Evolutionary conservation across 2,113 vertebrate genomes (phyloP).

Genomic region (Pterocles gutturalis): DNA sequence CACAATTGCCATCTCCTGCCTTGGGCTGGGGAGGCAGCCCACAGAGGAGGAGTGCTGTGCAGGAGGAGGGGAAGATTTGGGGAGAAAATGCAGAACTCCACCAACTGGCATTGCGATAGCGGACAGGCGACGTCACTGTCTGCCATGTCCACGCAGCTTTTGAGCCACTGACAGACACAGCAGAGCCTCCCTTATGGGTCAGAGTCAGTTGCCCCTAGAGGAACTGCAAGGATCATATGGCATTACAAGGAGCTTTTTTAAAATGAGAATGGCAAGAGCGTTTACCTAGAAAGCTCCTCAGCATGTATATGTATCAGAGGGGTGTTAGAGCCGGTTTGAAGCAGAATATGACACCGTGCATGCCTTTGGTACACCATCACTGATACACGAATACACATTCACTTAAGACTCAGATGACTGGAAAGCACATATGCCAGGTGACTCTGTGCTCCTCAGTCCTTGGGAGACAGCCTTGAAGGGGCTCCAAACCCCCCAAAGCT

Average conservation of each 20-base stretch:
- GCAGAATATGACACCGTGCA: neutral
- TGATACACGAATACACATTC: neutral
- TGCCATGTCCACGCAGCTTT: neutral
- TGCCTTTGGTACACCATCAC: neutral
- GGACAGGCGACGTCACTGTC: neutral
- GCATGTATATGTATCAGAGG: neutral
- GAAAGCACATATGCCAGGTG: neutral
- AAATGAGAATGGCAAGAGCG: neutral
- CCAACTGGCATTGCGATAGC: neutral
- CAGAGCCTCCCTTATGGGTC: neutral
- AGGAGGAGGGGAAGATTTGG: neutral
- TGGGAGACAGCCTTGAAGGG: neutral
- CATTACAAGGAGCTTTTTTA: neutral
- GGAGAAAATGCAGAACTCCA: neutral
- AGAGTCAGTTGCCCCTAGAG: neutral
- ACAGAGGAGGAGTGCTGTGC: neutral
- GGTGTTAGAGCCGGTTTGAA: neutral
- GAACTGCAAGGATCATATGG: neutral
- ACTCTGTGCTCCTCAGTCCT: neutral
- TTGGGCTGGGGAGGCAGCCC: fast-evolving
- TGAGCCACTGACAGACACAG: neutral
- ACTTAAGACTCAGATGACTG: neutral
- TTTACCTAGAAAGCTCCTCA: neutral
- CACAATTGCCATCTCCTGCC: neutral
- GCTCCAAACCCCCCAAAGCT: fast-evolving